Percentiles rank a stretch among this genome's conserved stretches.
phyloP scores from a whole-genome alignment of 2,888 invertebrate genomes.

The Hipparchia semele region DNA sequence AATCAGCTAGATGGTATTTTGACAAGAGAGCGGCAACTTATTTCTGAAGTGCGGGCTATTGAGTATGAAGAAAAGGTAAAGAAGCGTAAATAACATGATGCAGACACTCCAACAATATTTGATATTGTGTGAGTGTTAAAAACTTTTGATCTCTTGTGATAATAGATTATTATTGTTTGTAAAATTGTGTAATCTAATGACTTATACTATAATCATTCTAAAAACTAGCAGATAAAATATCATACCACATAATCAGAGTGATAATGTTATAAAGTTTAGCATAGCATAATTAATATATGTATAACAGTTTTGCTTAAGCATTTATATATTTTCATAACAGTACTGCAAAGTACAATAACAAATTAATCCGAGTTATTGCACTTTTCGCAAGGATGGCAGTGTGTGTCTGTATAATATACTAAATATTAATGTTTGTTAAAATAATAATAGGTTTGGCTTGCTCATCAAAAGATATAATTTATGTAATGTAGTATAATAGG shows the following conservation, averaged over 20 bases:
- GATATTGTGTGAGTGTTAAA: constrained; percentile 76
- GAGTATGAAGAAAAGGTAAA: constrained; percentile 67
- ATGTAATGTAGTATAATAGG: no score
- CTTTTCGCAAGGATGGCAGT: neutral
- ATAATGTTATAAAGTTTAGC: no score
- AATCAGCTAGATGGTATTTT: constrained; percentile 84
- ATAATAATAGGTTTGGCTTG: no score
- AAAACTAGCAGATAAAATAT: neutral
- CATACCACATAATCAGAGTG: neutral
- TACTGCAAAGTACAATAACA: no score
- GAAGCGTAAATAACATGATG: constrained; percentile 72
- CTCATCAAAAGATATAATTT: no score
- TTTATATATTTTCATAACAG: neutral
- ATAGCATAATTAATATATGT: no score
- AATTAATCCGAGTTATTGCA: no score
- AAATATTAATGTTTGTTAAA: neutral
- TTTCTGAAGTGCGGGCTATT: constrained; percentile 69
- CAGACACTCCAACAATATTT: constrained; percentile 71
- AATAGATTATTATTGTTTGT: neutral
- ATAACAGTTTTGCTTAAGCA: neutral
- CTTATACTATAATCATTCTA: neutral
- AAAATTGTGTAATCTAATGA: neutral
- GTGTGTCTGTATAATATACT: neutral
- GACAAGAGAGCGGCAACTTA: constrained; percentile 69
- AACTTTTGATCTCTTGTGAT: constrained; percentile 34